phyloP scores from a whole-genome alignment of 2,797 vertebrate species.

The Pogonophryne albipinna region DNA sequence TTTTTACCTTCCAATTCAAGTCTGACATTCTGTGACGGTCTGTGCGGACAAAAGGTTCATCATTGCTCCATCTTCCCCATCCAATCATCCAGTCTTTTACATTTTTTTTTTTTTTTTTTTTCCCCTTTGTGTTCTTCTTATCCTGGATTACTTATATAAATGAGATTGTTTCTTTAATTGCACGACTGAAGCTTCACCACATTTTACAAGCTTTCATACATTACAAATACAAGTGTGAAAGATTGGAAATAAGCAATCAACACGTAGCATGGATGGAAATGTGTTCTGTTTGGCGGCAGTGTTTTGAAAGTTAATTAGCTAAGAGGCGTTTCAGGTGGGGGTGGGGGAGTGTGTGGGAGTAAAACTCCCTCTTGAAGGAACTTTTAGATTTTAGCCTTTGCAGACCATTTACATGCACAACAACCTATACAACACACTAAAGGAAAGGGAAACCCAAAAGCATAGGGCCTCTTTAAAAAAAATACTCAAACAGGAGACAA shows the following conservation, averaged over 20 bases:
- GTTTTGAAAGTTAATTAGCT: too few species aligned
- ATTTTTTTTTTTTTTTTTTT: too few species aligned
- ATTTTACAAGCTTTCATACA: not conserved
- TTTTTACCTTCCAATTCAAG: not conserved
- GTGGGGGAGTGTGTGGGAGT: too few species aligned
- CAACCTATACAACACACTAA: too few species aligned
- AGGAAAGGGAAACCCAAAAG: too few species aligned
- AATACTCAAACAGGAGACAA: not conserved
- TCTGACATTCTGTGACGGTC: not conserved
- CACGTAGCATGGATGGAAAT: not conserved
- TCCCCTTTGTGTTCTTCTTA: not conserved
- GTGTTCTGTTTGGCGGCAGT: not conserved
- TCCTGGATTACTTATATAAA: not conserved
- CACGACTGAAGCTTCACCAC: conserved; percentile 3
- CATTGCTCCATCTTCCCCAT: not conserved
- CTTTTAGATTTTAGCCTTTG: too few species aligned
- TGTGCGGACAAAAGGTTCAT: not conserved
- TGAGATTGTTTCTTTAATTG: not conserved
- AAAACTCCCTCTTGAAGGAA: too few species aligned
- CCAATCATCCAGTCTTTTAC: not conserved
- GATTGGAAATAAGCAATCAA: conserved; percentile 6
- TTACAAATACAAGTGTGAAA: not conserved
- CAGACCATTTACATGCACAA: too few species aligned
- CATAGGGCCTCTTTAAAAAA: too few species aligned
- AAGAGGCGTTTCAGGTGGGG: too few species aligned